Percentiles rank a stretch among this genome's conserved stretches.
phyloP scores from a whole-genome alignment of 2,113 vertebrate species.

The Macaca mulatta region DNA sequence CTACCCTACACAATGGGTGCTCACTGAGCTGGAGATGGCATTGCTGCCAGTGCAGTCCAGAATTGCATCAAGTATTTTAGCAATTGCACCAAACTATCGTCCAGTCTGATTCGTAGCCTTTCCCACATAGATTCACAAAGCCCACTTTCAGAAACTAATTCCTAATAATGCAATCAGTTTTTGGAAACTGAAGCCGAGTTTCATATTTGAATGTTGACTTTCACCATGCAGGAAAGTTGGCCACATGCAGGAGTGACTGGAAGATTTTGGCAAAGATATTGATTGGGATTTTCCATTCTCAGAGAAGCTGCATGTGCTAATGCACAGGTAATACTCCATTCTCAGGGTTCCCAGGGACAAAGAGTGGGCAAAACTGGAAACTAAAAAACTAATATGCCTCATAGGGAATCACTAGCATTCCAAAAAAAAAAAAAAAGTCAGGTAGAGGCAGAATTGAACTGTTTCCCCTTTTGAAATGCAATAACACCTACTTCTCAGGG shows the following conservation, averaged over 20 bases:
- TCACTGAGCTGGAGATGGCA: not conserved
- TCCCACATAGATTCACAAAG: conserved; percentile 3
- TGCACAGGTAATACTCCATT: not conserved
- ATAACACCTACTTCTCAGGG: not conserved
- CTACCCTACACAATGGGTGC: not conserved
- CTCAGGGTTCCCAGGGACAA: not conserved
- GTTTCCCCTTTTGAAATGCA: conserved; percentile 3
- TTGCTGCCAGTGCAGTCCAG: not conserved
- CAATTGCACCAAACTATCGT: not conserved
- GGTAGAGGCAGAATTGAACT: not conserved
- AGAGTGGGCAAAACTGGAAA: not conserved
- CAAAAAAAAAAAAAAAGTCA: not conserved
- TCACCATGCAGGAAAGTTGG: conserved; percentile 26
- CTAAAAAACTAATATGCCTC: not conserved
- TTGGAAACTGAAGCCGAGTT: conserved; percentile 25
- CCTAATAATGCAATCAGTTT: conserved; percentile 65
- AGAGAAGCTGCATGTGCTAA: not conserved
- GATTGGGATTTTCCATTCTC: conserved; percentile 67
- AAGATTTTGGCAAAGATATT: conserved; percentile 50
- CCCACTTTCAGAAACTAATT: conserved; percentile 8
- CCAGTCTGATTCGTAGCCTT: not conserved
- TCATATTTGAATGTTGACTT: conserved; percentile 72
- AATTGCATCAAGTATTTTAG: not conserved
- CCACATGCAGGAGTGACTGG: conserved; percentile 53
- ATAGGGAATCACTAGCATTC: not conserved